A percentile compares a stretch with the other conserved stretches of the same genome.
Evolutionary conservation across 2,113 vertebrate genomes (phyloP).

Genomic region (Corynorhinus townsendii): DNA sequence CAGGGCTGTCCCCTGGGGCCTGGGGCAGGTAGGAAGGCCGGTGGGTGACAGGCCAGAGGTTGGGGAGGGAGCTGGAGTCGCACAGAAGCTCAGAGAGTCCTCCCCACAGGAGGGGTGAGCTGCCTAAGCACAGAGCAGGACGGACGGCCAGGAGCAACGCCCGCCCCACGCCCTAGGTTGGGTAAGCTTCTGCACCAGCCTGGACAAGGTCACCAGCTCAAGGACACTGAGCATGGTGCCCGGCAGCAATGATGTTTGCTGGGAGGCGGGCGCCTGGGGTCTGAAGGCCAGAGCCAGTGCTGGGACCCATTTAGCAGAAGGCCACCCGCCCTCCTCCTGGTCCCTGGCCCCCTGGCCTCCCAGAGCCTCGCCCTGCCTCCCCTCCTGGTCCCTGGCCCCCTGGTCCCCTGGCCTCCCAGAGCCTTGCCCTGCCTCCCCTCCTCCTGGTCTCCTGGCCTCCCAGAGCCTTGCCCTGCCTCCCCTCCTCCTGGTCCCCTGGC

Average conservation of each 20-base stretch:
- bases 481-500: too few relatives aligned
- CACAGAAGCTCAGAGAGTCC: too few relatives aligned
- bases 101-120: neutral
- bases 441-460: too few relatives aligned
- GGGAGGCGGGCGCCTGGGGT: fast-evolving
- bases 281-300: neutral
- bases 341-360: neutral
- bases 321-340: too few relatives aligned
- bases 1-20: neutral
- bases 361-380: neutral
- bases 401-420: neutral
- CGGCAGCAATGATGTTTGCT: fast-evolving
- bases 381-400: neutral
- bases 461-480: neutral
- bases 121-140: neutral
- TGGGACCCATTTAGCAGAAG: neutral
- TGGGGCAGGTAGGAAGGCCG: neutral
- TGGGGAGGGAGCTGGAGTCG: fast-evolving
- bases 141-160: fast-evolving
- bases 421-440: neutral
- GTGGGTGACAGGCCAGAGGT: neutral
- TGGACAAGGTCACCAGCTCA: too few relatives aligned
- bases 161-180: fast-evolving
- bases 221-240: fast-evolving
- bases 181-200: neutral